Evolutionary conservation across 2,113 vertebrate species (phyloP).

Genomic region (Daboia siamensis): DNA sequence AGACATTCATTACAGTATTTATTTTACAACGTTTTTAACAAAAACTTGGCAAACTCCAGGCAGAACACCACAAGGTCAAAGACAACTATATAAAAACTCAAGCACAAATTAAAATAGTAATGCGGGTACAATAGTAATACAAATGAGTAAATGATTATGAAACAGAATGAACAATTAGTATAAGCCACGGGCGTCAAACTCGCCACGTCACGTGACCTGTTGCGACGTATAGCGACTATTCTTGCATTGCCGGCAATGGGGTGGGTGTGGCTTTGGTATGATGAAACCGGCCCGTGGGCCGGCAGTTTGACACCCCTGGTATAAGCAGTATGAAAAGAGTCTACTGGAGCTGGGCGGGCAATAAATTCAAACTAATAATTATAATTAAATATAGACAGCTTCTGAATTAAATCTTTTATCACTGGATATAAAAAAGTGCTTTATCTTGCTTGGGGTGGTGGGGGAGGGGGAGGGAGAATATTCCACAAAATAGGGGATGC

Average conservation of each 20-base stretch:
- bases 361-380: background rate
- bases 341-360: background rate
- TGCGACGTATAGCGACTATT: no score
- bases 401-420: background rate
- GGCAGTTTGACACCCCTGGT: no score
- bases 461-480: background rate
- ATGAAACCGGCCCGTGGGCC: no score
- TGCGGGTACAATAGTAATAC: background rate
- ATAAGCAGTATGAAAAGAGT: background rate
- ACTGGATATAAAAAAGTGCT: background rate
- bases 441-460: background rate
- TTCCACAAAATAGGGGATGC: background rate
- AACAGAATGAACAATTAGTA: background rate
- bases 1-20: background rate
- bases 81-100: background rate
- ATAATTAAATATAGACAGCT: background rate
- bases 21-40: background rate
- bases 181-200: background rate
- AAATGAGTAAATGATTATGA: background rate
- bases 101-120: background rate
- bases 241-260: no score
- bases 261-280: no score
- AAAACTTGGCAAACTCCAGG: background rate
- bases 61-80: background rate
- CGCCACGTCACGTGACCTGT: no score